Percentiles rank a stretch among this genome's conserved stretches.
These are phyloP conservation scores for Papilio helenus DNA, from an alignment of 1,140 invertebrate species.

Conservation along the genomic window DNA sequence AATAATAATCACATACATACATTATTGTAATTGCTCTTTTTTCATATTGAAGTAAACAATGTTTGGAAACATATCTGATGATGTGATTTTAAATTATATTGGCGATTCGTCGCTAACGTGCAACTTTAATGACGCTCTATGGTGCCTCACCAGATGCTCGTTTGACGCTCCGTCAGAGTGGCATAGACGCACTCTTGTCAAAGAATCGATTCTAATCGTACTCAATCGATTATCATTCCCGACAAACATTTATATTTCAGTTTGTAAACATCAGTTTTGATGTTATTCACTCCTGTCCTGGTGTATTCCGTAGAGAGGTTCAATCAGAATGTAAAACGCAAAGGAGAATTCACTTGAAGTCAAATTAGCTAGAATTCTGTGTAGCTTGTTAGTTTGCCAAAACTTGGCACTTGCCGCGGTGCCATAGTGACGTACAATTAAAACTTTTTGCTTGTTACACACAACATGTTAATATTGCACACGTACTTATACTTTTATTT, in stretches of 20 bases:
- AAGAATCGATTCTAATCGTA: no score
- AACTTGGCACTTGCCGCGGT: neutral
- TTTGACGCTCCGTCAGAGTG: no score
- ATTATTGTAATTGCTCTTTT: no score
- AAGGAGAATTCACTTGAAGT: constrained; percentile 15
- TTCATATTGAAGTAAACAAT: no score
- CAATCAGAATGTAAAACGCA: constrained; percentile 5
- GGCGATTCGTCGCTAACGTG: no score
- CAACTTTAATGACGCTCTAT: no score
- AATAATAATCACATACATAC: neutral
- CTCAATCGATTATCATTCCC: no score
- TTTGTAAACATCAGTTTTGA: neutral
- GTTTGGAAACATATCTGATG: no score
- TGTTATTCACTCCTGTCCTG: neutral
- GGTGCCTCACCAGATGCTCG: no score
- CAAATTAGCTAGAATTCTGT: neutral
- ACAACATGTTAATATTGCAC: neutral
- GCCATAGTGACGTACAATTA: neutral
- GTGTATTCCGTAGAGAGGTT: neutral
- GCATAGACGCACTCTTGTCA: no score
- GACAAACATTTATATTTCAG: neutral
- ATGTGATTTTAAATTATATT: no score
- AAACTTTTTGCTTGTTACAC: neutral
- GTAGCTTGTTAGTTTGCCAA: constrained; percentile 7
- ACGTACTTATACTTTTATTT: neutral